Percentiles rank a stretch among this genome's conserved stretches.
Evolutionary conservation across 1,140 invertebrate genomes (phyloP).

Genomic region (Conus ventricosus): DNA sequence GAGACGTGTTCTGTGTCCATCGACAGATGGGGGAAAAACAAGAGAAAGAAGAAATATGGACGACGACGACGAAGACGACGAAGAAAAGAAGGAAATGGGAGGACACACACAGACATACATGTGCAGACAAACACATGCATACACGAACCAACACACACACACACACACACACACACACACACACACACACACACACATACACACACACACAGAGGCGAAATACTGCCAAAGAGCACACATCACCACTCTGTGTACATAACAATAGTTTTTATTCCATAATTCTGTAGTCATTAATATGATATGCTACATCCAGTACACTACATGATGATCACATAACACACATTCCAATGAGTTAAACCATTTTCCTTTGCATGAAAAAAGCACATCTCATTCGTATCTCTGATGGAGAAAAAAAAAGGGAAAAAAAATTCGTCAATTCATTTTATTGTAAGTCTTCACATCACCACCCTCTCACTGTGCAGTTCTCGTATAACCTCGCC

Average conservation of each 20-base stretch:
- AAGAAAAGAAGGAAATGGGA: too few species aligned
- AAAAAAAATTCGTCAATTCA: too few species aligned
- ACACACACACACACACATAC: too few species aligned
- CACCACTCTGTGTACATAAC: not conserved
- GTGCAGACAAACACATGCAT: not conserved
- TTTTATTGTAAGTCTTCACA: too few species aligned
- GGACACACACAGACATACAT: not conserved
- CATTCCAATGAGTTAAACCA: not conserved
- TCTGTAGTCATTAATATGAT: constrained; percentile 23
- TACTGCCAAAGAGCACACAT: too few species aligned
- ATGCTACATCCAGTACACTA: constrained; percentile 33
- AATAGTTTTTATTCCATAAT: constrained; percentile 31
- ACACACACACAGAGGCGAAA: too few species aligned
- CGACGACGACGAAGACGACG: too few species aligned
- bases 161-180: not conserved
- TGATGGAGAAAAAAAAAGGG: too few species aligned
- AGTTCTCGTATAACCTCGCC: too few species aligned
- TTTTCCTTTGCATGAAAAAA: too few species aligned
- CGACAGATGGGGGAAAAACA: not conserved
- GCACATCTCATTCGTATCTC: not conserved
- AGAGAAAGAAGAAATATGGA: not conserved
- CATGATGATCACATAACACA: constrained; percentile 23
- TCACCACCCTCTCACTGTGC: too few species aligned
- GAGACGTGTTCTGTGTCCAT: too few species aligned
- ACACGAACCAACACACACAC: not conserved